Evolutionary conservation across 2,888 invertebrate species (phyloP).

Genomic region (Agrotis puta): DNA sequence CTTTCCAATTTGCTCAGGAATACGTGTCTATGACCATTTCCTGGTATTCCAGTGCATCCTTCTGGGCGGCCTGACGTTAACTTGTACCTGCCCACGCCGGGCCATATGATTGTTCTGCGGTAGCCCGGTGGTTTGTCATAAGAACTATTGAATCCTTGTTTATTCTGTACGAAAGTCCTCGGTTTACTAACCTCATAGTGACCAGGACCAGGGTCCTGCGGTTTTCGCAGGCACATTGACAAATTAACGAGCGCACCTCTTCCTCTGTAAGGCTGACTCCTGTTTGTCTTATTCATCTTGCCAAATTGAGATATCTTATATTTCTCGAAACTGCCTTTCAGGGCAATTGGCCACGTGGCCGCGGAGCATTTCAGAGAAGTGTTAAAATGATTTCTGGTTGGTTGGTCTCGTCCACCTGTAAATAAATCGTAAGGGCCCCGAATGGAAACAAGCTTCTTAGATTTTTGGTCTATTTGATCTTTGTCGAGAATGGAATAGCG

Average conservation of each 20-base stretch:
- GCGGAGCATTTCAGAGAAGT: constrained; percentile 74
- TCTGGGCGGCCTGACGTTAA: constrained; percentile 64
- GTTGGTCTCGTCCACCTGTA: constrained; percentile 87
- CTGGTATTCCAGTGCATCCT: constrained; percentile 62
- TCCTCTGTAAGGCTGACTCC: constrained; percentile 79
- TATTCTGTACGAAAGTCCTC: constrained; percentile 73
- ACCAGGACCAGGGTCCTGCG: constrained; percentile 89
- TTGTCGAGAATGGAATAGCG: constrained; percentile 83
- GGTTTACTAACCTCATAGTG: constrained; percentile 77
- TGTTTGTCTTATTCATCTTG: constrained; percentile 82
- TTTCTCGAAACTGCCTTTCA: constrained; percentile 78
- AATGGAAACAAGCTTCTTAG: constrained; percentile 81
- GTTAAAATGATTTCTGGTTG: constrained; percentile 89
- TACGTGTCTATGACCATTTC: constrained; percentile 82
- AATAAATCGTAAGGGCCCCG: constrained; percentile 86
- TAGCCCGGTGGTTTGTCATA: constrained; percentile 83
- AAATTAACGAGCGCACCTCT: constrained; percentile 88
- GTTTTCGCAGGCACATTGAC: constrained; percentile 85
- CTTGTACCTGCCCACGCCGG: constrained; percentile 84
- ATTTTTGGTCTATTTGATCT: constrained; percentile 79
- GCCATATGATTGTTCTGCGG: constrained; percentile 81
- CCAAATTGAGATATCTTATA: constrained; percentile 80
- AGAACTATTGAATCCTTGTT: constrained; percentile 81
- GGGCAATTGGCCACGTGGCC: constrained; percentile 82
- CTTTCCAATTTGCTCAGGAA: constrained; percentile 80